Evolutionary conservation across 2,888 invertebrate species (phyloP).

Genomic region (Synergus japonicus): DNA sequence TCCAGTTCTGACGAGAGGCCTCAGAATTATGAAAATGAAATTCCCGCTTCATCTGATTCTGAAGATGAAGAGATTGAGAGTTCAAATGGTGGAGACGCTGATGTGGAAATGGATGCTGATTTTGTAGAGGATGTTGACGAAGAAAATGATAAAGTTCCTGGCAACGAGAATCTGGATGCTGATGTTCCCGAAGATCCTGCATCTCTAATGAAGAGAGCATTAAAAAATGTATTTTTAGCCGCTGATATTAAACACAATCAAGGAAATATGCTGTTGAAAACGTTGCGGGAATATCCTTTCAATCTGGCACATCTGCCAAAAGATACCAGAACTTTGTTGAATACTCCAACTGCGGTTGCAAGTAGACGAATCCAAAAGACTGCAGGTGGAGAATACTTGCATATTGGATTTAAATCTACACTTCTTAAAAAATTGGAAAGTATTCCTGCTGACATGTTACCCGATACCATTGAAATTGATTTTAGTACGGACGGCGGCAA

Average conservation of each 20-base stretch:
- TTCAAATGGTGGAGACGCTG: too few relatives aligned
- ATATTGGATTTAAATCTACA: constrained; percentile 39
- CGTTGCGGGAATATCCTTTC: constrained; percentile 42
- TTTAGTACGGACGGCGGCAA: constrained; percentile 47
- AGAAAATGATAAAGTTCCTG: not conserved
- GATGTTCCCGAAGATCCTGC: not conserved
- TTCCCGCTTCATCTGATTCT: too few relatives aligned
- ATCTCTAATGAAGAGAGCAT: not conserved
- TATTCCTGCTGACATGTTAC: constrained; percentile 27
- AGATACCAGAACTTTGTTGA: constrained; percentile 45
- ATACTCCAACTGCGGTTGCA: constrained; percentile 44
- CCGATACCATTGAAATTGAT: constrained; percentile 43
- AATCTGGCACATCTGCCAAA: constrained; percentile 45
- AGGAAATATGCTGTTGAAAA: constrained; percentile 44
- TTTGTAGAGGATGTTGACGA: too few relatives aligned
- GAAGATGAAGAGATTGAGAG: too few relatives aligned
- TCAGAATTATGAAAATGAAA: too few relatives aligned
- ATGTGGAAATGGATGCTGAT: too few relatives aligned
- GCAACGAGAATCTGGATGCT: not conserved
- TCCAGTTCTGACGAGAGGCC: too few relatives aligned
- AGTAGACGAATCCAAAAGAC: constrained; percentile 40
- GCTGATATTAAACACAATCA: constrained; percentile 41
- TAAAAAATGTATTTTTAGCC: not conserved
- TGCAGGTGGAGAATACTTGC: constrained; percentile 17
- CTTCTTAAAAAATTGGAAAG: constrained; percentile 31